Conservation (phyloP, 2,888 invertebrate genomes). For the Dasysyrphus albostriatus region DNA sequence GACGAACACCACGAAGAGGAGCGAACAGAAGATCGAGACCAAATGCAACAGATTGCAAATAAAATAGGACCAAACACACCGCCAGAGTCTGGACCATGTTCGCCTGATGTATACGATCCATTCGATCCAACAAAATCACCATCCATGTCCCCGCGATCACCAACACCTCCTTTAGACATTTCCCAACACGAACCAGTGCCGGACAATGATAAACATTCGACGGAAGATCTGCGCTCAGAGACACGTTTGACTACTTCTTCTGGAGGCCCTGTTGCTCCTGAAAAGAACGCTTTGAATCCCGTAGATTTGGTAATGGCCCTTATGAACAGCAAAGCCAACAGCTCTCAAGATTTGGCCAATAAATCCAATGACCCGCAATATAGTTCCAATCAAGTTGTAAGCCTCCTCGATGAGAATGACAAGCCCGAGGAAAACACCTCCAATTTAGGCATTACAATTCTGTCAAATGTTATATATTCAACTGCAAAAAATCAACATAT, state of each 20-base stretch:
- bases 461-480: slow-evolving; percentile 81
- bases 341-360: slow-evolving; percentile 78
- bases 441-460: slow-evolving; percentile 79
- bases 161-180: slow-evolving; percentile 78
- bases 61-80: slow-evolving; percentile 90
- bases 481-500: slow-evolving; percentile 81
- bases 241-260: slow-evolving; percentile 48
- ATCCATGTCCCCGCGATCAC: slow-evolving; percentile 82
- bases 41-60: slow-evolving; percentile 79
- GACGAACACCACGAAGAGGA: slow-evolving; percentile 56
- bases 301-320: slow-evolving; percentile 87
- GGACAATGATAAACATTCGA: slow-evolving; percentile 67
- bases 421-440: slow-evolving; percentile 77
- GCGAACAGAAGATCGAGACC: slow-evolving; percentile 55
- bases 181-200: slow-evolving; percentile 57
- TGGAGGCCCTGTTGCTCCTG: slow-evolving; percentile 35
- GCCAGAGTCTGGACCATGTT: slow-evolving; percentile 88
- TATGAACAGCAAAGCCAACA: slow-evolving; percentile 83
- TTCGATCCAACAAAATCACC: slow-evolving; percentile 94
- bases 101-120: slow-evolving; percentile 95
- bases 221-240: slow-evolving; percentile 70
- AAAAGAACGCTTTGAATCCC: slow-evolving; percentile 84
- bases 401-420: slow-evolving; percentile 75
- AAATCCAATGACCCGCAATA: slow-evolving; percentile 80
- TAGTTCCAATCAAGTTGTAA: slow-evolving; percentile 76